Base-by-base conservation (phyloP, 2,888 invertebrate genomes). In the Agrypnus murinus region DNA sequence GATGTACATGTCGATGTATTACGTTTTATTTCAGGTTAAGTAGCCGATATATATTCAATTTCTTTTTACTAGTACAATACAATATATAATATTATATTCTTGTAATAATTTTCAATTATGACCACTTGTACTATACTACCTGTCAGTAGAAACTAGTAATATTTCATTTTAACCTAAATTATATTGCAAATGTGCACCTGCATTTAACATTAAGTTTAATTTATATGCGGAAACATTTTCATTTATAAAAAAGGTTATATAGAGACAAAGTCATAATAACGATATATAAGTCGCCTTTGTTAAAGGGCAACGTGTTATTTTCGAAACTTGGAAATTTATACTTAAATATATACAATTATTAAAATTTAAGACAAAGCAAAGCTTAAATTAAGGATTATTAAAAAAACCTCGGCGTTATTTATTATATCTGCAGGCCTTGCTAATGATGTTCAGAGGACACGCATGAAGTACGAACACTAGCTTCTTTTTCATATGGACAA, bases 101-200 rank as follows among this genome's bases (percentile, higher is more conserved):
- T 34, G 45, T 67, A 67, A 67, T 69, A 76, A 76, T 75, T 74
- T 76, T 76, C 76, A 75, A 75, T 74, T 74, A 76, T 74, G 71
- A 53, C 63, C 19, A 57, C 36, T 36, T 19, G 59, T 25, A 66
- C 65, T 65, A 55, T 25, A 66, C 65, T 58, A 55, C 55, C 45
- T 59, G 59, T 59, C 59, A 45, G 55, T 40, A 32, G n/a, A 19
- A 32, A 38, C 58, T 45, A 40, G 53, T 57, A 57, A 68, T 76
- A 74, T 69, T 60, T 76, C 72, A 74, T 71, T 62, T 63, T 69
- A 69, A 70, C 73, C 71, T 71, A 68, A 73, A 75, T 74, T 74
- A 73, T 67, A 71, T 71, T 53, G 53, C 48, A 58, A 50, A 38
- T 43, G 12, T 45, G 59, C 60, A 59, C 63, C 36, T 57, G 63